These are phyloP conservation scores for Aleiodes testaceus DNA, from an alignment of 2,888 invertebrate species.

Conservation along the genomic window DNA sequence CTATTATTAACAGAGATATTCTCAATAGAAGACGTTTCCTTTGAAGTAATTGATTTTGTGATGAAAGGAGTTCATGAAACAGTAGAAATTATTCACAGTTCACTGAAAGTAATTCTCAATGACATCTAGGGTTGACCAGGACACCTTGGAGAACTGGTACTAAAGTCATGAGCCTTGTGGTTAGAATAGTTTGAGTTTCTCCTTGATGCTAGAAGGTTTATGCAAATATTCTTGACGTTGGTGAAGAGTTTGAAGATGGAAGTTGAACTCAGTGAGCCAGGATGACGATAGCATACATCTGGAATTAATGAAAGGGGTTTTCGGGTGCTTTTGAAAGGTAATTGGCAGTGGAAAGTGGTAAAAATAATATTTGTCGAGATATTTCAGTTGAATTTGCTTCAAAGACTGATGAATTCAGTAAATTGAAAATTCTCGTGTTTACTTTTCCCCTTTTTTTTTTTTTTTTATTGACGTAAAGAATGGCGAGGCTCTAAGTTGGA, in stretches of 20 bases:
- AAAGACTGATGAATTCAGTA: conserved; percentile 10
- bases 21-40: too few species aligned
- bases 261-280: neutral
- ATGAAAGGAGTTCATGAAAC: too few species aligned
- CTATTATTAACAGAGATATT: neutral
- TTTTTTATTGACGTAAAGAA: neutral
- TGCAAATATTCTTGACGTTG: conserved; percentile 27
- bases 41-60: too few species aligned
- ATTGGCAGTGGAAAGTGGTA: conserved; percentile 2
- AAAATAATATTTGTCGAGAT: conserved; percentile 22
- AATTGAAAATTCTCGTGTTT: neutral
- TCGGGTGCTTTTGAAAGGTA: too few species aligned
- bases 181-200: conserved; percentile 28
- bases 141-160: conserved; percentile 20
- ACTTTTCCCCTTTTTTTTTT: neutral
- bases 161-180: conserved; percentile 24
- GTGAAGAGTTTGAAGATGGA: conserved; percentile 8
- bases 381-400: neutral
- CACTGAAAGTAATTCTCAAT: conserved; percentile 25
- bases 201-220: neutral
- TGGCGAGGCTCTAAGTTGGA: conserved; percentile 4
- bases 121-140: conserved; percentile 24
- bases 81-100: too few species aligned
- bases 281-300: conserved; percentile 10
- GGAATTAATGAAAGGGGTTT: too few species aligned